phyloP scores from a whole-genome alignment of 2,888 invertebrate genomes.

The Zygaena filipendulae region DNA sequence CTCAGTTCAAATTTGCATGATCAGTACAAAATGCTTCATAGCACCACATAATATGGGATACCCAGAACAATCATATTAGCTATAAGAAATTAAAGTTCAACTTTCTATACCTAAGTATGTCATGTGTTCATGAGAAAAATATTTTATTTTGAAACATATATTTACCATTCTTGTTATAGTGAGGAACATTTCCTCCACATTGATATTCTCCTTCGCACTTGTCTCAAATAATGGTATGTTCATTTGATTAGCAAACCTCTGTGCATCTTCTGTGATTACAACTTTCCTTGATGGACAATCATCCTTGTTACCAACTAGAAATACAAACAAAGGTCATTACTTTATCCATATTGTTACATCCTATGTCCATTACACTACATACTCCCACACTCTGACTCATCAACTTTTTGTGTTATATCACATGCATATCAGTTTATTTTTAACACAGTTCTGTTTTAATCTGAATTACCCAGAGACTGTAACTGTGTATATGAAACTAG shows the following conservation, averaged over 20 bases:
- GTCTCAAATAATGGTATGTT: slow-evolving; percentile 97
- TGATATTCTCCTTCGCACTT: slow-evolving; percentile 98
- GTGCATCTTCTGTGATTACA: slow-evolving; percentile 96
- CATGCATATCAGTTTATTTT: too few relatives aligned
- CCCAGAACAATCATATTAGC: neutral
- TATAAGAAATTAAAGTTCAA: neutral
- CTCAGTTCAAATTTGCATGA: too few relatives aligned
- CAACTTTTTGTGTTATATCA: too few relatives aligned
- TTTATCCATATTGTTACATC: neutral
- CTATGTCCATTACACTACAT: slow-evolving; percentile 2
- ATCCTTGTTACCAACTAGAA: slow-evolving; percentile 94
- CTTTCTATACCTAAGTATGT: too few relatives aligned
- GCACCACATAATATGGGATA: neutral
- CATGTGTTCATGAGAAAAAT: too few relatives aligned
- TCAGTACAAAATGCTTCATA: neutral
- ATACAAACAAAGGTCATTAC: slow-evolving; percentile 7
- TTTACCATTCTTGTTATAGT: slow-evolving; percentile 73
- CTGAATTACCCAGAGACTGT: too few relatives aligned
- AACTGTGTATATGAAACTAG: too few relatives aligned
- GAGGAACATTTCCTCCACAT: slow-evolving; percentile 96
- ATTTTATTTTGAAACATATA: too few relatives aligned
- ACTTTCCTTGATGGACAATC: slow-evolving; percentile 96
- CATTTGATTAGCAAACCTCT: slow-evolving; percentile 97
- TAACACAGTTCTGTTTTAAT: too few relatives aligned
- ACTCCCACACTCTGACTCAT: too few relatives aligned